Evolutionary conservation across 2,113 vertebrate genomes (phyloP).

Genomic region (Dasyprocta punctata): DNA sequence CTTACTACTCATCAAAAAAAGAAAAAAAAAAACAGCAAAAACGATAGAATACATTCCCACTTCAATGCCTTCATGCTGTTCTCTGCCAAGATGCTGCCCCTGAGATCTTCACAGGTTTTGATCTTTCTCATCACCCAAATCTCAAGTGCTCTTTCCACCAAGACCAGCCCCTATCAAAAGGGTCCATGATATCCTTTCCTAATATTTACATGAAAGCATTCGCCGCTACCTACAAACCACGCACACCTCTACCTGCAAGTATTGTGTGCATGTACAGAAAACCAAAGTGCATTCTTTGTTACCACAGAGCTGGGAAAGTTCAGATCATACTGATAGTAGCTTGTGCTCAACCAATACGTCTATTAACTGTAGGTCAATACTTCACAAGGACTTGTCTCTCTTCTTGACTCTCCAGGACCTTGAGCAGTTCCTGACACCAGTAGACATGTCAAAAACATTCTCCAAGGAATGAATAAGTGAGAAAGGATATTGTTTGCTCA

Average conservation of each 20-base stretch:
- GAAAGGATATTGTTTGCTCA: slow-evolving; percentile 26
- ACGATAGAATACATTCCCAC: not conserved
- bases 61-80: not conserved
- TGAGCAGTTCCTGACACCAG: not conserved
- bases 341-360: not conserved
- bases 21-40: not conserved
- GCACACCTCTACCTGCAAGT: not conserved
- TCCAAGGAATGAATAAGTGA: slow-evolving; percentile 32
- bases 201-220: not conserved
- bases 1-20: not conserved
- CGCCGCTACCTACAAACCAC: not conserved
- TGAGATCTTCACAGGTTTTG: not conserved
- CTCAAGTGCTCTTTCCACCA: not conserved
- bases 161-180: not conserved
- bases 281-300: not conserved
- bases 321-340: not conserved
- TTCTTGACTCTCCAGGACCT: not conserved
- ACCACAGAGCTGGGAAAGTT: not conserved
- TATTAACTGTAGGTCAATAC: not conserved
- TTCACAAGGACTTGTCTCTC: not conserved
- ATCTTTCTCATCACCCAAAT: not conserved
- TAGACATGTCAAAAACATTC: not conserved
- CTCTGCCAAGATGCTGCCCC: not conserved
- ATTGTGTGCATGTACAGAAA: not conserved
- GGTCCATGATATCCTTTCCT: not conserved